Base-by-base conservation (phyloP, 1,140 invertebrate species). In the Drosophila arawakana region DNA sequence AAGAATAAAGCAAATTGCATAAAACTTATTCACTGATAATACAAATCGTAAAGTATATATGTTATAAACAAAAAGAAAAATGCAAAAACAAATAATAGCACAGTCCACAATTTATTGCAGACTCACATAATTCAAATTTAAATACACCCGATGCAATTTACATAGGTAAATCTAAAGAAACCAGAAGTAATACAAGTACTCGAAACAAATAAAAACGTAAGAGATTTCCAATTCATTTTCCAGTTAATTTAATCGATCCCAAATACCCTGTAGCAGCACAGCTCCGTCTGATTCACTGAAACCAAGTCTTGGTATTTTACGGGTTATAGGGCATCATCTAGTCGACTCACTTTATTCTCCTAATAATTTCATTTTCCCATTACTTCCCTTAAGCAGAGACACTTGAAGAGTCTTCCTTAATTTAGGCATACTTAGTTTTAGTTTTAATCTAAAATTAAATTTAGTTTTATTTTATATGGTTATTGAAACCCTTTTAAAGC, bases 341-440 rank as follows among this genome's bases (percentile, higher is more conserved):
- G 50, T 54, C 50, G 50, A 54, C 18, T 13, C 35, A 6, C 15
- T 54, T 65, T 10, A 54, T 43, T 46, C 13, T 35, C 5, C 10
- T 60, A 18, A 34, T 46, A 18, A 47, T 35, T 46, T 63, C 21
- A 8, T 58, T 60, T 78, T 70, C 80, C 77, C 65, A 37, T 69
- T 47, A 73, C 71, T 88, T 88, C 80, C 83, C 80, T 77, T 70
- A 72, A 80, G 73, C 73, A 59, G 76, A 86, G 76, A 86, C 77
- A 86, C 80, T 75, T 85, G 65, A 77, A 73, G 65, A 75, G 84
- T 88, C 84, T 88, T 88, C 84, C 84, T 68, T 89, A 88, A 75
- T 69, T 89, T 88, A 88, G 88, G 84, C 67, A 62, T 57, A 65
- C 3, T 66, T 49, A 66, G 54, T 55, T 69, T 47, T 39, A 57